A percentile compares a stretch with the other conserved stretches of the same genome.
phyloP scores from a whole-genome alignment of 2,113 vertebrate species.

The Dipodomys ordii region DNA sequence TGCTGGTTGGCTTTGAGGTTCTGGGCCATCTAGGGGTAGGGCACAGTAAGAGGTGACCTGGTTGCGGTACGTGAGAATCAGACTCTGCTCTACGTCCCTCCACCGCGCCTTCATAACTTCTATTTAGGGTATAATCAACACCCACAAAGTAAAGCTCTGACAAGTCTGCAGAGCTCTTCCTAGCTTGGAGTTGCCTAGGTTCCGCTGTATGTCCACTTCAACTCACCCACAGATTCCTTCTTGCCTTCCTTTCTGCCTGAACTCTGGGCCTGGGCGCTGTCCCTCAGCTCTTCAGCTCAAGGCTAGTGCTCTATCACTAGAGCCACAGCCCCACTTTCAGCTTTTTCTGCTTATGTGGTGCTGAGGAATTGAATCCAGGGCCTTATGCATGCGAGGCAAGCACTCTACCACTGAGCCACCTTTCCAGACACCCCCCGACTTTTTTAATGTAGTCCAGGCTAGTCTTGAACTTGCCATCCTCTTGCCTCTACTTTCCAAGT shows the following conservation, averaged over 20 bases:
- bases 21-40: neutral
- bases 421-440: no score
- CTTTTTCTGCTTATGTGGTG: no score
- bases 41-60: slow-evolving; percentile 46
- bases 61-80: neutral
- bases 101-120: neutral
- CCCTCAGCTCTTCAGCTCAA: no score
- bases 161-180: neutral
- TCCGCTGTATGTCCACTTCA: neutral
- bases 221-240: neutral
- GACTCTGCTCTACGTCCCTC: neutral
- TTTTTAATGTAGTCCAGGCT: neutral
- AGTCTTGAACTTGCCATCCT: neutral
- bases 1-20: neutral
- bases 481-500: neutral
- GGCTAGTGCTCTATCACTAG: no score
- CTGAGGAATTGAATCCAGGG: no score
- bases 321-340: no score
- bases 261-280: no score
- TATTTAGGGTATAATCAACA: no score
- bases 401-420: no score
- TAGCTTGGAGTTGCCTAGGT: neutral
- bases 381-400: no score
- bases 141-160: no score
- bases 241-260: neutral